Evolutionary conservation across 2,888 invertebrate species (phyloP), one percentile per base, ranked within the genome.

Genomic region (Hydroisotoma schaefferi): DNA sequence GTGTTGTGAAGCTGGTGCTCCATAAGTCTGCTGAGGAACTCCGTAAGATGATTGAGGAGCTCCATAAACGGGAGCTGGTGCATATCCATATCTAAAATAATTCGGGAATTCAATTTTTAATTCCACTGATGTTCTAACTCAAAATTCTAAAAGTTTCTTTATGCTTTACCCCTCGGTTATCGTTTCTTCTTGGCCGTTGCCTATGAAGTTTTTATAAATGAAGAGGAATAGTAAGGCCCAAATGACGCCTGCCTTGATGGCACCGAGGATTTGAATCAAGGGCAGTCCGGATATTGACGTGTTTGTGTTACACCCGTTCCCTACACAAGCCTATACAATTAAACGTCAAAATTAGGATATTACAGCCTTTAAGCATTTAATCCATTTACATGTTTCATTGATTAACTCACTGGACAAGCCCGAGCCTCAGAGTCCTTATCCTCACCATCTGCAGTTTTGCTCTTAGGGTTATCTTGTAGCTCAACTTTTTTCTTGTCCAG

Each of bases 201-300:
- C 33, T 33, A 67, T 52, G 26, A 67, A 69, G 43, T 68, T 71
- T 27, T 67, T 63, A 33, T 65, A 61, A 2, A 71, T 22, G 44
- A 63, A 68, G 10, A 69, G 47, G 37, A 71, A 71, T 25, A 71
- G 59, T 10, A 47, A 58, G 22, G 71, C 68, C 65, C 68, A 69
- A 46, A 69, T 55, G 1, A 65, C 43, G 27, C 69, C 71, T 38
- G 63, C 63, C 12, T 28, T 56, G 6, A 63, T 38, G 1, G 69
- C 69, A 38, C 59, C 47, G 2, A 71, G 28, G 15, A 71, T 57
- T 49, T 71, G 71, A 56, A 71, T 63, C 8, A 67, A 43, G 5
- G 71, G 71, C 26, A 71, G 61, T 29, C 69, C 67, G 12, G 71
- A 71, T 52, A 69, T 65, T n/a, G 26, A 33, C n/a, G 54, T 61